A percentile compares a stretch with the other conserved stretches of the same genome.
Evolutionary conservation across 1,140 invertebrate genomes (phyloP).

Genomic region (Brachionus paranguensis): DNA sequence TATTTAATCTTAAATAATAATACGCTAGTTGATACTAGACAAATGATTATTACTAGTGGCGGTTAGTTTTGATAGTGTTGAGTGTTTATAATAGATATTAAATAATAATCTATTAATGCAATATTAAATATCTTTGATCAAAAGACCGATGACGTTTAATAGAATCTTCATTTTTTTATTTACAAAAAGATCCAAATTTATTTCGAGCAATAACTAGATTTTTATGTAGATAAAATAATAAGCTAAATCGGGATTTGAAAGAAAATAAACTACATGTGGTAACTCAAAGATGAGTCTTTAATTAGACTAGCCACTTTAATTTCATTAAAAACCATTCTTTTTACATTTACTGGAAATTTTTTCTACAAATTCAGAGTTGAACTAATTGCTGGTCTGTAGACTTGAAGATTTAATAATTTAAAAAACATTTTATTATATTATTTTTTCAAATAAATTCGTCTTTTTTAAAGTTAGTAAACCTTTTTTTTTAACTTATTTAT

Average conservation of each 20-base stretch:
- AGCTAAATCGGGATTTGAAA: background rate
- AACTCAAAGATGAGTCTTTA: background rate
- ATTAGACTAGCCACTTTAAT: background rate
- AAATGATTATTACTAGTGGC: background rate
- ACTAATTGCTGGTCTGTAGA: background rate
- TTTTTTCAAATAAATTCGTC: too few relatives aligned
- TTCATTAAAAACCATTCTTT: background rate
- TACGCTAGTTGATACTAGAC: background rate
- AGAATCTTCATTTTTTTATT: background rate
- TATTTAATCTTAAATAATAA: slow-evolving; percentile 18
- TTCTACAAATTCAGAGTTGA: background rate
- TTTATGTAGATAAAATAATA: background rate
- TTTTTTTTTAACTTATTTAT: too few relatives aligned
- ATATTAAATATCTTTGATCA: background rate
- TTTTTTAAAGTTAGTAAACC: too few relatives aligned
- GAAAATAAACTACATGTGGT: background rate
- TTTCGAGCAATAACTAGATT: background rate
- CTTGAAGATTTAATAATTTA: background rate
- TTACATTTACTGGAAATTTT: background rate
- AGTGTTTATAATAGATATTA: background rate
- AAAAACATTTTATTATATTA: too few relatives aligned
- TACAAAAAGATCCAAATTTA: background rate
- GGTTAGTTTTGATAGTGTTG: background rate
- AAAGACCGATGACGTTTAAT: background rate
- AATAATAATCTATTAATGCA: slow-evolving; percentile 2